Evolutionary conservation across 2,113 vertebrate genomes (phyloP), one percentile per base, ranked within the genome.

Genomic region (Oryzias celebensis): DNA sequence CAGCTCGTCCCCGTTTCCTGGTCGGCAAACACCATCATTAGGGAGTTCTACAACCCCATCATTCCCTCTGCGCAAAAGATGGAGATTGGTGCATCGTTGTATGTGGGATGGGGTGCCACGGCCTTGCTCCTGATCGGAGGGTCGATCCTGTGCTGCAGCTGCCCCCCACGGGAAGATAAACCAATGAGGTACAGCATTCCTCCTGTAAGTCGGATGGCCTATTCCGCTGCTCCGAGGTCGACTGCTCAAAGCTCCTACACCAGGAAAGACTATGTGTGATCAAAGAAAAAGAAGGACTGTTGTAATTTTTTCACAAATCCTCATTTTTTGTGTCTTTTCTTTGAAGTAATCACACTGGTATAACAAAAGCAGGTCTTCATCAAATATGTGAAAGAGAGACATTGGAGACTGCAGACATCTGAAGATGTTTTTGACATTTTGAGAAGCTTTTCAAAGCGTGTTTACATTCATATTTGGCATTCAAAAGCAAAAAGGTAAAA

Each of bases 231-330:
- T 1, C 91, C 86, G 0, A 73, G 92, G 73, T 98, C 96, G 0
- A 53, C 75, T 17, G 89, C 92, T 15, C 88, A 81, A 14, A 88
- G 89, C 43, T 88, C 87, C 44, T 96, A 96, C 48, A 93, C 93
- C 91, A 93, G 91, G 87, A 97, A 85, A 88, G 95, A 98, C 89
- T 98, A 98, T 53, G 96, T 98, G 58, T 96, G 91, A 95, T 83
- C 23, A 3, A 28, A 5, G 15, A 50, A 17, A 3, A 46, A 24
- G 17, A n/a, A 26, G 26, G 31, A 43, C 15, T 1, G 31, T 7
- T 26, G 36, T 20, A 16, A 23, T 18, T 28, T 24, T 51, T 26
- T 49, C 5, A 7, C 53, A 42, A 20, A 51, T 2, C 13, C 18
- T 44, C 16, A 31, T 16, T 23, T 10, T 23, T 28, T 28, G 26